A percentile compares a stretch with the other conserved stretches of the same genome.
Conservation (phyloP, 2,888 invertebrate genomes). For the Drosophila quinaria region DNA sequence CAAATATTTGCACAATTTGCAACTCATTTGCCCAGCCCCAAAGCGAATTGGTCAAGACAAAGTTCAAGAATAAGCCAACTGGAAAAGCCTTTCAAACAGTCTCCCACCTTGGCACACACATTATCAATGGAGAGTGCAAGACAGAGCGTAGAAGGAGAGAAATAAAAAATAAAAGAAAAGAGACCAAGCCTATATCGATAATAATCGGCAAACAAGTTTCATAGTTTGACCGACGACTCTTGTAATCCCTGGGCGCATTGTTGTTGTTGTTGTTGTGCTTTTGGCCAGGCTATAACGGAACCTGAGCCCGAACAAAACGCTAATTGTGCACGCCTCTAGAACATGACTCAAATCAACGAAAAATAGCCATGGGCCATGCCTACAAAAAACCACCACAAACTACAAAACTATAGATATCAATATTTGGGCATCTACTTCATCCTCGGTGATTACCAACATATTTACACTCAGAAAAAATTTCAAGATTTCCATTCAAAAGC, state of each 20-base stretch:
- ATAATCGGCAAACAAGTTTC: conserved; percentile 75
- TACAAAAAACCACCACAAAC: conserved; percentile 34
- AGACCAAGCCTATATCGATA: conserved; percentile 64
- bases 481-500: too few species aligned
- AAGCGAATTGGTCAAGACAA: conserved; percentile 43
- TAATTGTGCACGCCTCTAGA: conserved; percentile 80
- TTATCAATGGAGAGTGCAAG: conserved; percentile 21
- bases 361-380: conserved; percentile 62
- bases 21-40: conserved; percentile 56
- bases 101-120: conserved; percentile 27
- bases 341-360: conserved; percentile 78
- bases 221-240: conserved; percentile 46
- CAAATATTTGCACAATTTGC: conserved; percentile 68
- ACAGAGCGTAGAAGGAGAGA: not conserved
- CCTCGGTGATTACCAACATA: not conserved
- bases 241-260: conserved; percentile 75
- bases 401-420: conserved; percentile 61
- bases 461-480: too few species aligned
- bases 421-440: conserved; percentile 71
- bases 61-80: conserved; percentile 64
- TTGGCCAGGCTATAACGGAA: conserved; percentile 69
- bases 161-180: conserved; percentile 35
- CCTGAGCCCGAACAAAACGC: conserved; percentile 65
- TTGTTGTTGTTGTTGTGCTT: conserved; percentile 10
- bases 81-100: conserved; percentile 51